Evolutionary conservation across 2,888 invertebrate species (phyloP).

Genomic region (Tetheella fluctuosa): DNA sequence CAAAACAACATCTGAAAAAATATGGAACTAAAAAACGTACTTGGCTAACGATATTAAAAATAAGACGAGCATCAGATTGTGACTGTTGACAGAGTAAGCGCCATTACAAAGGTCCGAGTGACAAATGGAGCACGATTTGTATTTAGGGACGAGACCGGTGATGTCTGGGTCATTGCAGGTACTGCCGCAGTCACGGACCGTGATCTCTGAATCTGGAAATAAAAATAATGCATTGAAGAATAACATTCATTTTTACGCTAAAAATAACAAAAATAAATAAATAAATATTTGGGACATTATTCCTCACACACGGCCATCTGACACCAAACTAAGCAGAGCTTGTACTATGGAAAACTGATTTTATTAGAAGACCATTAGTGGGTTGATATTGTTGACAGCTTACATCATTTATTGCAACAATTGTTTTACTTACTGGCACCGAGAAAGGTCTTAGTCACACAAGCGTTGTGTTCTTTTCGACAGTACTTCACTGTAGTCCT

Average conservation of each 20-base stretch:
- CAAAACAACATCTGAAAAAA: no score
- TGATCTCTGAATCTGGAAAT: constrained; percentile 52
- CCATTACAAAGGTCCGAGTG: constrained; percentile 64
- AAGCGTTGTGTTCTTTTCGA: constrained; percentile 52
- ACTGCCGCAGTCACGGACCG: constrained; percentile 64
- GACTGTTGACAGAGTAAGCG: constrained; percentile 44
- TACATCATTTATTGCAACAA: no score
- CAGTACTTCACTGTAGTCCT: constrained; percentile 71
- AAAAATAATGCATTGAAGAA: constrained; percentile 5
- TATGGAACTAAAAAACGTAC: constrained; percentile 21
- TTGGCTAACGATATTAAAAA: constrained; percentile 34
- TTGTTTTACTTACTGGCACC: constrained; percentile 50
- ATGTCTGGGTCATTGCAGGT: constrained; percentile 48
- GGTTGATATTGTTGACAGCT: no score
- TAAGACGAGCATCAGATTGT: constrained; percentile 37
- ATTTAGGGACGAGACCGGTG: constrained; percentile 40
- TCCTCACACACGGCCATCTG: no score
- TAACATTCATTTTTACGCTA: neutral
- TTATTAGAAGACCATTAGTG: no score
- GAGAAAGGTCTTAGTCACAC: constrained; percentile 60
- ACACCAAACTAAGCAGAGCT: no score
- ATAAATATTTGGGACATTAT: no score
- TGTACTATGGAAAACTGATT: no score
- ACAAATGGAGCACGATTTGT: constrained; percentile 62
- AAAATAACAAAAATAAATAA: no score